Percentiles rank a stretch among this genome's conserved stretches.
phyloP scores from a whole-genome alignment of 2,113 vertebrate species.

The Dasyprocta punctata region DNA sequence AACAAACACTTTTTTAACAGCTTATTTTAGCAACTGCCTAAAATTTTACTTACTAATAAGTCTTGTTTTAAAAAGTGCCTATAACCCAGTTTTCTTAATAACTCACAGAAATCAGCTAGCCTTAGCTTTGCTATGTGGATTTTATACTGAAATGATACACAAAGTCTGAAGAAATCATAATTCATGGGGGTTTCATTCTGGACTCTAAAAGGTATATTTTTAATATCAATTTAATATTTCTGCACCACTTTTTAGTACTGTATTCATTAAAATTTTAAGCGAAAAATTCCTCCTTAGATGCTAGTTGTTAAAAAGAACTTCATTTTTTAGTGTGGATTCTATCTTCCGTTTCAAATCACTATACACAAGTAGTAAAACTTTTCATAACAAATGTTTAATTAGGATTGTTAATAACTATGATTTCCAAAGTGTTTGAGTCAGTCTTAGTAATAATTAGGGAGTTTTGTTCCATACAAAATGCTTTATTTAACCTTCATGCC shows the following conservation, averaged over 20 bases:
- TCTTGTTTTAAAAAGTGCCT: constrained; percentile 15
- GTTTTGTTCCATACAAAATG: constrained; percentile 98
- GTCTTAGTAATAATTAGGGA: constrained; percentile 85
- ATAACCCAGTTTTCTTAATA: constrained; percentile 3
- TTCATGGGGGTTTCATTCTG: neutral
- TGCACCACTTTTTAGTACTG: neutral
- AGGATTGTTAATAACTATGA: constrained; percentile 81
- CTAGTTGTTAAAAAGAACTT: constrained; percentile 60
- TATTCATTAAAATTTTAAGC: constrained; percentile 35
- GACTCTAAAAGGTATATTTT: neutral
- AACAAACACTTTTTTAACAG: constrained; percentile 23
- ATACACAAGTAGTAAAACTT: constrained; percentile 81
- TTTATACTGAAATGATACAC: neutral
- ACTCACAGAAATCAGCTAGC: neutral
- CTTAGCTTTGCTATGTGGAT: neutral
- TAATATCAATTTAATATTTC: neutral
- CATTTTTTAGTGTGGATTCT: constrained; percentile 69
- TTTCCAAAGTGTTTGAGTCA: constrained; percentile 84
- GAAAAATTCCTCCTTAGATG: neutral
- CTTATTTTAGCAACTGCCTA: constrained; percentile 13
- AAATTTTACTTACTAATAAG: neutral
- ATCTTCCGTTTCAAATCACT: constrained; percentile 79
- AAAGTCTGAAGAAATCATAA: neutral
- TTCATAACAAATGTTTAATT: constrained; percentile 86
- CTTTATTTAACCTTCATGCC: constrained; percentile 99